These are phyloP conservation scores for Ptycholaimellus sp. DNA, from an alignment of 2,888 invertebrate species.

Conservation along the genomic window DNA sequence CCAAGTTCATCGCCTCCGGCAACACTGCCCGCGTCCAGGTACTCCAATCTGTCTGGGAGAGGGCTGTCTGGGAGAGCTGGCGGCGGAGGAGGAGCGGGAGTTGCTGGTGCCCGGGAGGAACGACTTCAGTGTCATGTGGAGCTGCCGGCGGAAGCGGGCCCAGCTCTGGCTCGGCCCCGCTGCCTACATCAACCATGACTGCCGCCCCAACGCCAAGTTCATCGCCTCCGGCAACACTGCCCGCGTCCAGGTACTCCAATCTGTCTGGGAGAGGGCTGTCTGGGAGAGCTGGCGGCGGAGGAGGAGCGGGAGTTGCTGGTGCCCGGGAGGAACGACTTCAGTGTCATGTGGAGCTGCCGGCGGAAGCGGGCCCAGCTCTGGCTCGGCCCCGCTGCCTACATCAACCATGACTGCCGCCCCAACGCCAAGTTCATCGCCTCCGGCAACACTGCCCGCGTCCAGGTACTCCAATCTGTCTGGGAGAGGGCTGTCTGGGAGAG, in stretches of 20 bases:
- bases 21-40: slow-evolving; percentile 65
- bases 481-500: too few species aligned
- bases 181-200: slow-evolving; percentile 96
- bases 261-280: slow-evolving; percentile 46
- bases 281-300: slow-evolving; percentile 54
- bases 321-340: slow-evolving; percentile 91
- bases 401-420: slow-evolving; percentile 91
- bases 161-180: slow-evolving; percentile 97
- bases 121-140: slow-evolving; percentile 99
- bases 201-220: slow-evolving; percentile 87
- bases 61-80: slow-evolving; percentile 89
- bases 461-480: too few species aligned
- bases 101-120: slow-evolving; percentile 76
- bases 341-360: slow-evolving; percentile 95
- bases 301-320: slow-evolving; percentile 56
- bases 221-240: slow-evolving; percentile 88
- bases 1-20: slow-evolving; percentile 84
- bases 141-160: slow-evolving; percentile 84
- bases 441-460: slow-evolving; percentile 73
- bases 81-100: slow-evolving; percentile 42
- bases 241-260: slow-evolving; percentile 40
- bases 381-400: slow-evolving; percentile 95
- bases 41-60: not conserved
- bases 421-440: slow-evolving; percentile 95
- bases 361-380: slow-evolving; percentile 93